Evolutionary conservation across 2,888 invertebrate species (phyloP).

Genomic region (Apotomis capreana): DNA sequence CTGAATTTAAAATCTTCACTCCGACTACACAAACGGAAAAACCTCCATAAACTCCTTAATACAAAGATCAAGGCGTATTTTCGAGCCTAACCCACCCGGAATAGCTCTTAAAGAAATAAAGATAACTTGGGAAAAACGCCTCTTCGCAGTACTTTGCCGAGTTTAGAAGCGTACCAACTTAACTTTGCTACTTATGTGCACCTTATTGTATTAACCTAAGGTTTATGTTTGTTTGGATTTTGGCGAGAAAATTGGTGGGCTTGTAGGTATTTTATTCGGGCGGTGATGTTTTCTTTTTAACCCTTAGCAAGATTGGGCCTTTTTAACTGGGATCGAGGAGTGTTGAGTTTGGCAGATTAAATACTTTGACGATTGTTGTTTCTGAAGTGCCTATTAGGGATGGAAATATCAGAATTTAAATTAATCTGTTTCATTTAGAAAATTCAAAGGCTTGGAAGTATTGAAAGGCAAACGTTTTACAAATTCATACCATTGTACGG

Average conservation of each 20-base stretch:
- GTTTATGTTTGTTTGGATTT: neutral
- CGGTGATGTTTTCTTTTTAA: conserved; percentile 37
- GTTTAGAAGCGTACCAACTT: conserved; percentile 19
- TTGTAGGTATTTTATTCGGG: conserved; percentile 35
- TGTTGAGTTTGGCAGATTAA: conserved; percentile 31
- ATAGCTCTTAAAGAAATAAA: conserved; percentile 42
- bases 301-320: conserved; percentile 35
- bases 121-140: conserved; percentile 40
- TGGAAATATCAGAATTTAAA: conserved; percentile 17
- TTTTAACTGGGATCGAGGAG: conserved; percentile 27
- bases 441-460: neutral
- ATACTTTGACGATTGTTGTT: conserved; percentile 29
- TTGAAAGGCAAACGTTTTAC: neutral
- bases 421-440: conserved; percentile 2
- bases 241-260: neutral
- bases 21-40: conserved; percentile 10
- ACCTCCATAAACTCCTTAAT: conserved; percentile 35
- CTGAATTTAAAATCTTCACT: conserved; percentile 33
- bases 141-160: conserved; percentile 33
- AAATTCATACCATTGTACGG: too few relatives aligned
- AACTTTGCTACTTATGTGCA: neutral
- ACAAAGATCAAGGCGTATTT: conserved; percentile 42
- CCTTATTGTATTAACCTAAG: neutral
- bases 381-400: conserved; percentile 15
- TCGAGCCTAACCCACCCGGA: conserved; percentile 36